phyloP scores from a whole-genome alignment of 2,113 vertebrate genomes.

The Pitta sordida region DNA sequence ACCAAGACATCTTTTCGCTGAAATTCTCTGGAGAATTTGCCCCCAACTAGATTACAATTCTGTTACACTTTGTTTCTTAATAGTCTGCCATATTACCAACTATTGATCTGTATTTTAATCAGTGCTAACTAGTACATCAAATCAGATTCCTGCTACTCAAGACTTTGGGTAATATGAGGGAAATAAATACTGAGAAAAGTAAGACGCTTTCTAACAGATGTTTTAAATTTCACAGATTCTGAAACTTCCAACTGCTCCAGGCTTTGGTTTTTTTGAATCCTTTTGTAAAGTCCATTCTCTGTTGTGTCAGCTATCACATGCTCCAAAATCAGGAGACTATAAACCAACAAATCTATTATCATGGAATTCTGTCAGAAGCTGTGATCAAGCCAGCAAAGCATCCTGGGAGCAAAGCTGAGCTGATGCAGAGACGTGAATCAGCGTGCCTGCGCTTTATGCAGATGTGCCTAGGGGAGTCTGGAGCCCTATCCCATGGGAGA shows the following conservation, averaged over 20 bases:
- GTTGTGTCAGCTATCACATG: not conserved
- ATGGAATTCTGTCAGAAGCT: not conserved
- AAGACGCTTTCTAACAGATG: not conserved
- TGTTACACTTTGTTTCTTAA: not conserved
- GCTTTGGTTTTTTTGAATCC: not conserved
- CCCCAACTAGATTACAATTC: not conserved
- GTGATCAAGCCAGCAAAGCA: not conserved
- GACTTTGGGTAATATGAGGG: not conserved
- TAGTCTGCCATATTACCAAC: not conserved
- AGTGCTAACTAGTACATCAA: not conserved
- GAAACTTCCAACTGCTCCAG: not conserved
- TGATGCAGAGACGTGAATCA: not conserved
- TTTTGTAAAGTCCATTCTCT: not conserved
- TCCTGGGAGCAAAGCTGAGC: not conserved
- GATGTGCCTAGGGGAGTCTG: not conserved
- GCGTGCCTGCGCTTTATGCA: fast-evolving
- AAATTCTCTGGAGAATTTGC: not conserved
- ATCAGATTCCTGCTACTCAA: not conserved
- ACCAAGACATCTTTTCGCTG: no score
- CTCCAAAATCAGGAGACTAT: not conserved
- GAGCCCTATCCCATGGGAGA: not conserved
- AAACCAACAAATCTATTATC: not conserved
- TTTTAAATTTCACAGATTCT: not conserved
- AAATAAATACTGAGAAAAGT: not conserved
- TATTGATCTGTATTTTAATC: not conserved